Evolutionary conservation across 2,113 vertebrate species (phyloP).

Genomic region (Xenus cinereus): DNA sequence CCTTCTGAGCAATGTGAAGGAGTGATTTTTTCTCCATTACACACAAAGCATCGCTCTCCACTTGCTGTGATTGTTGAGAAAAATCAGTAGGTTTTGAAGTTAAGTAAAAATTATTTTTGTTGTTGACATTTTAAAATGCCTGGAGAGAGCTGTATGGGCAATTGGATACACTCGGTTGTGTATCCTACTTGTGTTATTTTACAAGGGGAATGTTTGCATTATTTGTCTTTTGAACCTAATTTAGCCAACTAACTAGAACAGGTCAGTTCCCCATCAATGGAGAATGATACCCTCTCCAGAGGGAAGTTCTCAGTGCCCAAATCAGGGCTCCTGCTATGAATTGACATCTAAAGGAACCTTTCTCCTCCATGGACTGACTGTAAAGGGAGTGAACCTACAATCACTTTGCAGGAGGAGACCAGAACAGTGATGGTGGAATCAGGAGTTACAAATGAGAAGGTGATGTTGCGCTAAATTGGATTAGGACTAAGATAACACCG

Average conservation of each 20-base stretch:
- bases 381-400: neutral
- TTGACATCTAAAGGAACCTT: neutral
- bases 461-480: neutral
- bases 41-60: neutral
- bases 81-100: neutral
- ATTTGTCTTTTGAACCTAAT: neutral
- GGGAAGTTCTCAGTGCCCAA: neutral
- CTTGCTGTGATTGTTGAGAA: neutral
- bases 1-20: neutral
- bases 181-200: neutral
- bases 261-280: fast-evolving
- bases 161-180: neutral
- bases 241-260: neutral
- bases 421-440: neutral
- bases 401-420: neutral
- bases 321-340: neutral
- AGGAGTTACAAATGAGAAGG: neutral
- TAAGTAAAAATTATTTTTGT: neutral
- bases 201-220: neutral
- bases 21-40: neutral
- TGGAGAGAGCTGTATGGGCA: neutral
- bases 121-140: neutral
- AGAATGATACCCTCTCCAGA: neutral
- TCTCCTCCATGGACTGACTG: neutral
- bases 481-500: neutral